These are phyloP conservation scores for Oeneis ivallda DNA, from an alignment of 2,888 invertebrate genomes.

Conservation along the genomic window DNA sequence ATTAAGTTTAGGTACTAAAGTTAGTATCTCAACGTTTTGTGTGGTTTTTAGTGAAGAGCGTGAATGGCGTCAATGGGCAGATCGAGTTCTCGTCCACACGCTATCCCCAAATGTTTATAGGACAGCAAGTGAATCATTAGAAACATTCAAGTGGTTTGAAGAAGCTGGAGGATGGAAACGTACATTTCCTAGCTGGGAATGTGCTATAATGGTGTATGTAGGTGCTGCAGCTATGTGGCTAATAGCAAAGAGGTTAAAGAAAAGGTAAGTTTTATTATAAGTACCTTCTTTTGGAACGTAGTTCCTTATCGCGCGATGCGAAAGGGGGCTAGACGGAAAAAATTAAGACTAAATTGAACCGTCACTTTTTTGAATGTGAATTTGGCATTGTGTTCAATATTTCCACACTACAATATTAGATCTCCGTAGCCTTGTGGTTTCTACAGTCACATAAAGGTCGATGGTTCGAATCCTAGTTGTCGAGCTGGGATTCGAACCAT, in stretches of 20 bases:
- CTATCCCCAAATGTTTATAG: constrained; percentile 98
- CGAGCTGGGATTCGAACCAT: too few species aligned
- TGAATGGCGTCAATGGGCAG: constrained; percentile 98
- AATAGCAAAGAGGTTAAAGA: constrained; percentile 93
- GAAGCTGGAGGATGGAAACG: constrained; percentile 95
- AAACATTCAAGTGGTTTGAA: constrained; percentile 97
- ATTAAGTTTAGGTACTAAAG: too few species aligned
- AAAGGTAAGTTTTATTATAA: constrained; percentile 75
- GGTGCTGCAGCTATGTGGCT: constrained; percentile 97
- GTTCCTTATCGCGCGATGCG: too few species aligned
- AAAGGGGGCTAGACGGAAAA: too few species aligned
- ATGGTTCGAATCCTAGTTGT: too few species aligned
- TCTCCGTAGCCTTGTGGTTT: too few species aligned
- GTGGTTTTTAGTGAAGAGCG: constrained; percentile 88
- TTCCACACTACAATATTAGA: too few species aligned
- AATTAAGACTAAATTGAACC: too few species aligned
- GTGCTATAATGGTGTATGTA: constrained; percentile 92
- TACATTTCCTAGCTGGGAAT: constrained; percentile 93
- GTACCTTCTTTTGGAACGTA: constrained; percentile 6
- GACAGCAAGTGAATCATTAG: constrained; percentile 90
- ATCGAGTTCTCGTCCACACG: constrained; percentile 93
- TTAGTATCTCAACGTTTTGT: not conserved
- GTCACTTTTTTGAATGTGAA: too few species aligned
- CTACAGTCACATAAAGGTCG: too few species aligned
- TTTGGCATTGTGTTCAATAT: too few species aligned